Conservation (phyloP, 64 coral and sea anemone genomes). For the Trachythela sp. region DNA sequence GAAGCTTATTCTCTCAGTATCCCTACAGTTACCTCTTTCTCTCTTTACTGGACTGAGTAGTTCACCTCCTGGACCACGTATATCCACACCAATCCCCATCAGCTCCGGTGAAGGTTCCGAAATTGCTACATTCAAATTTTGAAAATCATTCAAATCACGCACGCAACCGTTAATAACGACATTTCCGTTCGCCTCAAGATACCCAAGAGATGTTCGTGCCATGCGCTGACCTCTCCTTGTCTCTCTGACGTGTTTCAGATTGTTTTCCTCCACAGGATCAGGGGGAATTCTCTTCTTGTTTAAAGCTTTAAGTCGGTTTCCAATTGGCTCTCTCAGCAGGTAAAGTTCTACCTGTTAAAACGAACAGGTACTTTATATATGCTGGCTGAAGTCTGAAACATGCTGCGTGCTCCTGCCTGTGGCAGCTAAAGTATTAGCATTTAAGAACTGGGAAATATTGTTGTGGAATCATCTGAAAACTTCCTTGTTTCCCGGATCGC, state of each 20-base stretch:
- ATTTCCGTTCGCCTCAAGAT: slow-evolving; percentile 1
- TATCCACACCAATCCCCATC: neutral
- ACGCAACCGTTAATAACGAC: neutral
- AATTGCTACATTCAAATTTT: neutral
- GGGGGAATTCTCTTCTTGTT: slow-evolving; percentile 21
- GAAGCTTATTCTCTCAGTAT: no score
- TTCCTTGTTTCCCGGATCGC: no score
- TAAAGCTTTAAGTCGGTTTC: slow-evolving; percentile 67
- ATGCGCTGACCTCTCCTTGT: neutral
- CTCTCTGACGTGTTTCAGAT: neutral
- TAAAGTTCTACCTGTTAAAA: slow-evolving; percentile 63
- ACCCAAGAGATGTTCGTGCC: neutral
- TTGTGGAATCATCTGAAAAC: no score
- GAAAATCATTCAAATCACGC: neutral
- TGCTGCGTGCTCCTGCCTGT: no score
- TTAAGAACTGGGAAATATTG: no score
- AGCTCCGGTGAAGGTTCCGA: neutral
- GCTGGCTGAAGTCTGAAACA: no score
- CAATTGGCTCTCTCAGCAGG: slow-evolving; percentile 68
- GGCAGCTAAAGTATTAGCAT: no score
- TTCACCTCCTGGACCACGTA: neutral
- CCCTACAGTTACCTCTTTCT: neutral
- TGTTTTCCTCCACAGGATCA: slow-evolving; percentile 10
- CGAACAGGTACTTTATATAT: neutral
- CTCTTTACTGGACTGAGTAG: neutral